Conservation (phyloP, 2,113 vertebrate species). For the Zootoca vivipara region DNA sequence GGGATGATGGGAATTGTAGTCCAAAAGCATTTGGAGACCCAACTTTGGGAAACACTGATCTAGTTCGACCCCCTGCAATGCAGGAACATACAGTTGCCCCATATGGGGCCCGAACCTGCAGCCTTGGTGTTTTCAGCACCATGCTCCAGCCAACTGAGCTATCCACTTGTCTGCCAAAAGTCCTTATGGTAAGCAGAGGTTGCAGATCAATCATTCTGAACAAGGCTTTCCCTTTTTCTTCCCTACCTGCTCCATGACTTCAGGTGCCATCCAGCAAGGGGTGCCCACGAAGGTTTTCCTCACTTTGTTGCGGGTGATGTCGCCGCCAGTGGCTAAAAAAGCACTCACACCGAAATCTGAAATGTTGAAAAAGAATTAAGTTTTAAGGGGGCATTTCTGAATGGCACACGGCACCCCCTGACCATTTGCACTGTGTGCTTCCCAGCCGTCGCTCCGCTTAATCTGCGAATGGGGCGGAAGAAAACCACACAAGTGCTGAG, state of each 20-base stretch:
- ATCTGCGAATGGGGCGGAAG: neutral
- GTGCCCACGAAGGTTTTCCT: constrained; percentile 98
- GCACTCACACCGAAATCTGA: constrained; percentile 97
- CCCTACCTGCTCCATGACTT: constrained; percentile 97
- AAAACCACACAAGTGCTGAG: neutral
- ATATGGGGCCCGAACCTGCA: no score
- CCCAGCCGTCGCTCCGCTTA: no score
- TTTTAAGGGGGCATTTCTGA: constrained; percentile 17
- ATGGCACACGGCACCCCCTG: neutral
- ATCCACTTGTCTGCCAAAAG: neutral
- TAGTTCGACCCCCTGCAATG: no score
- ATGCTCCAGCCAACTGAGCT: no score
- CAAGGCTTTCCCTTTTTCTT: neutral
- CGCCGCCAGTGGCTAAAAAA: constrained; percentile 95
- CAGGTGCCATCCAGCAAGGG: constrained; percentile 98
- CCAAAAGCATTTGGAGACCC: no score
- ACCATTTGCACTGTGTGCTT: no score
- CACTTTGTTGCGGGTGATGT: constrained; percentile 98
- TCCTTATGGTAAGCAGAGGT: neutral
- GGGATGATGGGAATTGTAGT: no score
- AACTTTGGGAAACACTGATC: no score
- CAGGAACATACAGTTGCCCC: no score
- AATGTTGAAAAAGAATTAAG: constrained; percentile 46
- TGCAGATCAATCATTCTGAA: neutral
- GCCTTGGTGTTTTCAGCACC: no score